Evolutionary conservation across 2,113 vertebrate species (phyloP).

Genomic region (Plectropomus leopardus): DNA sequence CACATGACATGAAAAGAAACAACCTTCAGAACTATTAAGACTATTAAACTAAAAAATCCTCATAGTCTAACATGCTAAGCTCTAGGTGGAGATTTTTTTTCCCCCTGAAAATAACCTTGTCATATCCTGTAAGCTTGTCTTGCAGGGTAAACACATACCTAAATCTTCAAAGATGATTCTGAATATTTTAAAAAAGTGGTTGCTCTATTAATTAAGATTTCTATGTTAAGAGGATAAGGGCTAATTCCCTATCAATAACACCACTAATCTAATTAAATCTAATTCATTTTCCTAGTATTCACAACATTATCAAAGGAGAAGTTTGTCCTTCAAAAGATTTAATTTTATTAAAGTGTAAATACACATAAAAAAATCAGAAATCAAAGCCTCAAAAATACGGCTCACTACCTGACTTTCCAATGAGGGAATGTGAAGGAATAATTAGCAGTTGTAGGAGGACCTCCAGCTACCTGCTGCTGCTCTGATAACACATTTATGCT

Average conservation of each 20-base stretch:
- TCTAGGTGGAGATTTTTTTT: background rate
- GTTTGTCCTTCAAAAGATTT: slow-evolving; percentile 6
- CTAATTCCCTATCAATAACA: slow-evolving; percentile 56
- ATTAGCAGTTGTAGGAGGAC: background rate
- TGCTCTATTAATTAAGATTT: slow-evolving; percentile 5
- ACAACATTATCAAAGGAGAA: slow-evolving; percentile 25
- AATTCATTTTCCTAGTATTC: slow-evolving; percentile 43
- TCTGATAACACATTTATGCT: slow-evolving; percentile 16
- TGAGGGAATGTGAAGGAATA: background rate
- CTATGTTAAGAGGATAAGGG: slow-evolving; percentile 46
- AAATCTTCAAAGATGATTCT: slow-evolving; percentile 23
- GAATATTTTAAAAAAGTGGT: slow-evolving; percentile 1
- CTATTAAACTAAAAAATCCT: too few species aligned
- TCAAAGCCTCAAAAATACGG: background rate
- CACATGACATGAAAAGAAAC: too few species aligned
- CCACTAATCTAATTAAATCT: slow-evolving; percentile 10
- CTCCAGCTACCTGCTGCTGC: slow-evolving; percentile 14
- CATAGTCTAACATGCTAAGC: background rate
- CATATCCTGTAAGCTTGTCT: background rate
- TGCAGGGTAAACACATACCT: background rate
- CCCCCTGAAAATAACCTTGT: background rate
- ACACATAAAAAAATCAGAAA: background rate
- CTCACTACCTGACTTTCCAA: background rate
- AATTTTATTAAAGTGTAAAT: too few species aligned
- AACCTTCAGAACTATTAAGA: background rate